These are phyloP conservation scores for Tapirus terrestris DNA, from an alignment of 2,113 vertebrate genomes.

Conservation along the genomic window DNA sequence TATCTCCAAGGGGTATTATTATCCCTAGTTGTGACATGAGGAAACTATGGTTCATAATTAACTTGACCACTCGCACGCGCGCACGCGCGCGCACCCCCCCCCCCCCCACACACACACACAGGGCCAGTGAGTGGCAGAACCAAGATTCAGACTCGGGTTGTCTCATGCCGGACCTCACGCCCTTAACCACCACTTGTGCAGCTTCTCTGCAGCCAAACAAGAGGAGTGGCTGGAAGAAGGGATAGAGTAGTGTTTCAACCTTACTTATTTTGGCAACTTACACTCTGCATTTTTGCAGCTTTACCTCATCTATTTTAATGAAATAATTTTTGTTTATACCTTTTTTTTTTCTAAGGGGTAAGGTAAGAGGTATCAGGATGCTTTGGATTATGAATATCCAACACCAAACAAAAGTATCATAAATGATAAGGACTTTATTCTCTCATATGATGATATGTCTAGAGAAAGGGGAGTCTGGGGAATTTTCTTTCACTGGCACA, in stretches of 20 bases:
- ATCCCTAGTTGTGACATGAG: background rate
- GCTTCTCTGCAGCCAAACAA: background rate
- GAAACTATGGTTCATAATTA: background rate
- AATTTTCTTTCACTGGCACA: background rate
- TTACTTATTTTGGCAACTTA: background rate
- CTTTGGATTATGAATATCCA: background rate
- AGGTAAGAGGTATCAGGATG: background rate
- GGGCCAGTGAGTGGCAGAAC: background rate
- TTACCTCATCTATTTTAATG: background rate
- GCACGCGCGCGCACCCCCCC: background rate
- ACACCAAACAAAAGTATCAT: background rate
- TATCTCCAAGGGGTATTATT: background rate
- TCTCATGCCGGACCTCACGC: background rate
- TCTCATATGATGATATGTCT: background rate
- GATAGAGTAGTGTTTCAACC: too few species aligned
- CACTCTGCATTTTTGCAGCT: background rate
- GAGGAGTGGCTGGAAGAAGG: background rate
- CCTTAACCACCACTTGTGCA: background rate
- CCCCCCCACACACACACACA: background rate
- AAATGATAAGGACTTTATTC: background rate
- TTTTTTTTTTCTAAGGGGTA: background rate
- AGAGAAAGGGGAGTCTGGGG: background rate
- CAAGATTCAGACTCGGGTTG: background rate
- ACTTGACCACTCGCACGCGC: background rate
- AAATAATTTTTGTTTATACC: background rate